A percentile compares a stretch with the other conserved stretches of the same genome.
Evolutionary conservation across 1,140 invertebrate genomes (phyloP).

Genomic region (Ephestia elutella): DNA sequence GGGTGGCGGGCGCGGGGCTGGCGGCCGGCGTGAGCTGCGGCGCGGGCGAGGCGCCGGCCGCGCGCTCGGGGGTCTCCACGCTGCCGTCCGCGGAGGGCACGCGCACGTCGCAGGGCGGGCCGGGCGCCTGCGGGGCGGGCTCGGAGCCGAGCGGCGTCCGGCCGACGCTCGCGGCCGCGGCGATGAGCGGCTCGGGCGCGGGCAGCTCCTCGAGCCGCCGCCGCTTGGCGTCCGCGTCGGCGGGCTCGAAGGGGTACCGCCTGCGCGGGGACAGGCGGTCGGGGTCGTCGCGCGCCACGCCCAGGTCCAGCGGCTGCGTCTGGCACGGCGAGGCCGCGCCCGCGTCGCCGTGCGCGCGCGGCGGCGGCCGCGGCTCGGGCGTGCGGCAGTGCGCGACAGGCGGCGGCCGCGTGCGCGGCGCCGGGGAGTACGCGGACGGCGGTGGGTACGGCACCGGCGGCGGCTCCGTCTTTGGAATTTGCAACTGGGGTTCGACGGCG

Average conservation of each 20-base stretch:
- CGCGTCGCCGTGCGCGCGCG: slow-evolving; percentile 72
- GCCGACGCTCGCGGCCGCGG: slow-evolving; percentile 83
- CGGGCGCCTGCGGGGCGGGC: slow-evolving; percentile 73
- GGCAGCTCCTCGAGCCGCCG: slow-evolving; percentile 57
- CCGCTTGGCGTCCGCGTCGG: slow-evolving; percentile 46
- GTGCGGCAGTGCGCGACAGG: slow-evolving; percentile 64
- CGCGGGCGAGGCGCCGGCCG: slow-evolving; percentile 68
- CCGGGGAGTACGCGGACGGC: slow-evolving; percentile 64
- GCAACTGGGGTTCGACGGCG: slow-evolving; percentile 75
- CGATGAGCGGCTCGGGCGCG: slow-evolving; percentile 76
- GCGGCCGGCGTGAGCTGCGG: slow-evolving; percentile 48
- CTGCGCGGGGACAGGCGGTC: slow-evolving; percentile 74
- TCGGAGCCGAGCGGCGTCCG: slow-evolving; percentile 58
- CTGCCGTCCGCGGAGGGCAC: slow-evolving; percentile 75
- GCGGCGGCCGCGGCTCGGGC: slow-evolving; percentile 56
- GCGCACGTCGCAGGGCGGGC: slow-evolving; percentile 71
- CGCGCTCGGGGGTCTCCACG: slow-evolving; percentile 75
- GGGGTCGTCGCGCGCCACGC: slow-evolving; percentile 75
- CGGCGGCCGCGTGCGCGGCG: slow-evolving; percentile 77
- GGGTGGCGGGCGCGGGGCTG: slow-evolving; percentile 54
- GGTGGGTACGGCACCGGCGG: slow-evolving; percentile 79
- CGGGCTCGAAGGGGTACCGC: slow-evolving; percentile 58
- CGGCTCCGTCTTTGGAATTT: slow-evolving; percentile 80
- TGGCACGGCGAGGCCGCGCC: slow-evolving; percentile 71
- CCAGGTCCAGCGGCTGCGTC: slow-evolving; percentile 84